Percentiles rank a stretch among this genome's conserved stretches.
Evolutionary conservation across 2,113 vertebrate species (phyloP).

Genomic region (Jacana jacana): DNA sequence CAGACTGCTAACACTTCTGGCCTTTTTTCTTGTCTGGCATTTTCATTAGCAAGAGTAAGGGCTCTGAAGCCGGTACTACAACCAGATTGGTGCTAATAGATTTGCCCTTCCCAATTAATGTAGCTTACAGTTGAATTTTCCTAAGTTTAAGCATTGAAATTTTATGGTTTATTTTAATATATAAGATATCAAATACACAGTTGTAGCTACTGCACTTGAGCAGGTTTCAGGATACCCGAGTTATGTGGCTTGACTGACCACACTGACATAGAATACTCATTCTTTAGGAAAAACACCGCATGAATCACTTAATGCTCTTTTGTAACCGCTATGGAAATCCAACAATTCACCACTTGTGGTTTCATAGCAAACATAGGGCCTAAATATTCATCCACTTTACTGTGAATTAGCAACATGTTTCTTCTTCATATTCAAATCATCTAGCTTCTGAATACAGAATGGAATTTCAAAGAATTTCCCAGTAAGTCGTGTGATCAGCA

Average conservation of each 20-base stretch:
- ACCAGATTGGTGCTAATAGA: background rate
- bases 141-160: background rate
- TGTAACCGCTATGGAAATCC: background rate
- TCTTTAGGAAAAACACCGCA: background rate
- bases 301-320: background rate
- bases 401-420: background rate
- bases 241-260: background rate
- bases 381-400: background rate
- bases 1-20: background rate
- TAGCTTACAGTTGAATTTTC: background rate
- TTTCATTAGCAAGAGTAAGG: background rate
- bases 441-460: background rate
- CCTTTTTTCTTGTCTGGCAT: background rate
- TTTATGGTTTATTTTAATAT: background rate
- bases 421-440: conserved; percentile 20
- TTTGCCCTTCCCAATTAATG: background rate
- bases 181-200: background rate
- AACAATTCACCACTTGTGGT: background rate
- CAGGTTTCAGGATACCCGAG: background rate
- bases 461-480: background rate
- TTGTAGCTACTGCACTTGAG: background rate
- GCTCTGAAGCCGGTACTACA: background rate
- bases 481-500: background rate
- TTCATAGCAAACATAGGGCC: background rate
- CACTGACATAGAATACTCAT: background rate